A percentile compares a stretch with the other conserved stretches of the same genome.
phyloP scores from a whole-genome alignment of 2,113 vertebrate genomes.

The Anser brachyrhynchus region DNA sequence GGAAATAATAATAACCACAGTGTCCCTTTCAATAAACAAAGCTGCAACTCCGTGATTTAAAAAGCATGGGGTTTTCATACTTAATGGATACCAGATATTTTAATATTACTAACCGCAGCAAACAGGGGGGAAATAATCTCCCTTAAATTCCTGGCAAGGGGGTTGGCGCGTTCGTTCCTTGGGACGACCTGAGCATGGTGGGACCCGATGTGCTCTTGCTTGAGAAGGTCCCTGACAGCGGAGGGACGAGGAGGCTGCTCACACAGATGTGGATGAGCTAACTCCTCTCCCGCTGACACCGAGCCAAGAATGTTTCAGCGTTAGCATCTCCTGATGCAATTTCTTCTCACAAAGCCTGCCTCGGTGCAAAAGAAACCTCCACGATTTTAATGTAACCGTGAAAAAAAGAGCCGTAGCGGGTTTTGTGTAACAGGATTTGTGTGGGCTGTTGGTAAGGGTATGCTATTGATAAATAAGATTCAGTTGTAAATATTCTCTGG shows the following conservation, averaged over 20 bases:
- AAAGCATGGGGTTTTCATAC: not conserved
- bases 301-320: conserved; percentile 44
- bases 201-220: not conserved
- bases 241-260: not conserved
- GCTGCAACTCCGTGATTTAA: not conserved
- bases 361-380: not conserved
- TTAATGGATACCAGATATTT: not conserved
- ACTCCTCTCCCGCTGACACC: not conserved
- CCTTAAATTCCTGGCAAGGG: not conserved
- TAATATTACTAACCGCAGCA: not conserved
- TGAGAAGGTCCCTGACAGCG: not conserved
- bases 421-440: conserved; percentile 59
- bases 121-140: not conserved
- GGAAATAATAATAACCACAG: not conserved
- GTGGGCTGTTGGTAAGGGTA: conserved; percentile 40
- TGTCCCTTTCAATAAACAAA: not conserved
- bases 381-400: not conserved
- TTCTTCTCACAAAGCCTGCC: conserved; percentile 17
- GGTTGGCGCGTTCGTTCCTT: accelerated
- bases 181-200: not conserved
- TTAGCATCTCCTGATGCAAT: conserved; percentile 25
- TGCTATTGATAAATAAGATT: conserved; percentile 41
- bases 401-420: not conserved
- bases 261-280: conserved; percentile 20
- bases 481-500: conserved; percentile 61